These are phyloP conservation scores for Zele albiditarsus DNA, from an alignment of 2,888 invertebrate genomes.

Conservation along the genomic window DNA sequence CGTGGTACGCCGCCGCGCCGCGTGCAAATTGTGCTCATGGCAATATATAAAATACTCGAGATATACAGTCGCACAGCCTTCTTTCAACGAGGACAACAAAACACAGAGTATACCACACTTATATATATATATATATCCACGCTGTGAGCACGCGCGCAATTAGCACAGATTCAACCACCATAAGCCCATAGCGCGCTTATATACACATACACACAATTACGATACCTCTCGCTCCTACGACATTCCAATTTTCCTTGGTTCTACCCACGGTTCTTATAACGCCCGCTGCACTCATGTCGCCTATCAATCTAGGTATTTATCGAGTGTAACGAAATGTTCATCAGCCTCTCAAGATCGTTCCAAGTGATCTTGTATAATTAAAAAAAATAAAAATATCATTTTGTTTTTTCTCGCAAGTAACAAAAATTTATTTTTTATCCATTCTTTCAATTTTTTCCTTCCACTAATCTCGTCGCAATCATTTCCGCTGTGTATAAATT, in stretches of 20 bases:
- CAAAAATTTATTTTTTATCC: not conserved
- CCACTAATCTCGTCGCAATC: not conserved
- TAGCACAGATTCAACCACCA: constrained; percentile 60
- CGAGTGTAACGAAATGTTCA: constrained; percentile 37
- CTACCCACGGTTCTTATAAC: constrained; percentile 43
- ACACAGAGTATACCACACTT: not conserved
- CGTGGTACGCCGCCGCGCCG: not conserved
- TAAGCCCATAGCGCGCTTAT: constrained; percentile 40
- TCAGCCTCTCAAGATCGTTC: constrained; percentile 9
- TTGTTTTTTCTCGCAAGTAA: not conserved
- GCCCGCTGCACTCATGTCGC: constrained; percentile 41
- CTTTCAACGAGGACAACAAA: constrained; percentile 17
- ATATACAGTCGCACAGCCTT: not conserved
- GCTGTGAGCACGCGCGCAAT: constrained; percentile 49
- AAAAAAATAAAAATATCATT: not conserved
- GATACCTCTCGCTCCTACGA: constrained; percentile 55
- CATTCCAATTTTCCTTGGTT: constrained; percentile 58
- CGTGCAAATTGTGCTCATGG: not conserved
- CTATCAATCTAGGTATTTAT: constrained; percentile 36
- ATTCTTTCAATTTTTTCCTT: not conserved
- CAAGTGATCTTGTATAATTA: constrained; percentile 9
- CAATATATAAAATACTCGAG: constrained; percentile 1
- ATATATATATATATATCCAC: constrained; percentile 46
- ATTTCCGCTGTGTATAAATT: not conserved
- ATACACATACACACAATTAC: not conserved